phyloP scores from a whole-genome alignment of 2,888 invertebrate genomes.

The Monopis laevigella region DNA sequence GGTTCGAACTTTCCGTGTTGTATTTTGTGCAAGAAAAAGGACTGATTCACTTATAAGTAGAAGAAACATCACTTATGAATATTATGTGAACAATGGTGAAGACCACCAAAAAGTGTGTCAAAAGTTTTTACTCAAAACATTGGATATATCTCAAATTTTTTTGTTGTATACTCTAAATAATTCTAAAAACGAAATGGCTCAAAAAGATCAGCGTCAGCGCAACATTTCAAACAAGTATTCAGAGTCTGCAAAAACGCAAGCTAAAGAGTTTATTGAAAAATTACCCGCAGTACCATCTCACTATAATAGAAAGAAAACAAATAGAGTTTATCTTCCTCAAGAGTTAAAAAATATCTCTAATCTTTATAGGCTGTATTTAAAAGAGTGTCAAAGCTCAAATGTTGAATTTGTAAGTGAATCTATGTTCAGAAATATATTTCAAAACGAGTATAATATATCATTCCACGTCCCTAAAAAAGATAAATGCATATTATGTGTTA shows the following conservation, averaged over 20 bases:
- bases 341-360: not conserved
- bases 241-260: not conserved
- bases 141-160: not conserved
- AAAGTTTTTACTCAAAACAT: constrained; percentile 4
- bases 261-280: not conserved
- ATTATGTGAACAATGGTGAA: not conserved
- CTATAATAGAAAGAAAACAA: not conserved
- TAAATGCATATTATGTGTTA: not conserved
- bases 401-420: not conserved
- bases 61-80: not conserved
- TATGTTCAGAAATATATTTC: not conserved
- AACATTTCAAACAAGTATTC: not conserved
- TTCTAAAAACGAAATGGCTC: constrained; percentile 1
- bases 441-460: not conserved
- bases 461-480: not conserved
- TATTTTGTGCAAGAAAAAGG: no score
- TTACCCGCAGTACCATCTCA: not conserved
- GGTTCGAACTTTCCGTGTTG: no score
- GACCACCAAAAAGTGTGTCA: not conserved
- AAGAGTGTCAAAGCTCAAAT: not conserved
- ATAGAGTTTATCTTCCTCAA: not conserved
- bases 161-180: not conserved
- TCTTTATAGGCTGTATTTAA: not conserved
- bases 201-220: not conserved
- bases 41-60: not conserved